These are phyloP conservation scores for Lasioglossum calceatum DNA, from an alignment of 2,888 invertebrate species.

Conservation along the genomic window DNA sequence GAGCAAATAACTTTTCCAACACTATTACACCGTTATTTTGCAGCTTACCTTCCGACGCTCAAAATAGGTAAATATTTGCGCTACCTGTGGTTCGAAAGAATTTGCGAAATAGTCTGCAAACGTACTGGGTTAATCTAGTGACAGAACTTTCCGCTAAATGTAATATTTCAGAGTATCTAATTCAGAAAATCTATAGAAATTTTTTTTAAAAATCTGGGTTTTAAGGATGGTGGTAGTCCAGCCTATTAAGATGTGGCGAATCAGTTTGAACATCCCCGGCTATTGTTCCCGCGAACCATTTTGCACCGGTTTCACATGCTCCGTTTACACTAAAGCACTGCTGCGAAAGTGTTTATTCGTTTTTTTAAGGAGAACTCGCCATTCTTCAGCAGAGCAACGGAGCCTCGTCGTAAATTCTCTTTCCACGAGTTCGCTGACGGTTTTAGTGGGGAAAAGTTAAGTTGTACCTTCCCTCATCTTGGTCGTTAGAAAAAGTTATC, in stretches of 20 bases:
- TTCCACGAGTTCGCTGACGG: slow-evolving; percentile 48
- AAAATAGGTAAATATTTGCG: background rate
- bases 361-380: slow-evolving; percentile 33
- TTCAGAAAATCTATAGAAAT: too few relatives aligned
- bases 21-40: background rate
- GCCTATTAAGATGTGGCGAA: background rate
- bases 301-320: background rate
- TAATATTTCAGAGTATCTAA: background rate
- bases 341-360: slow-evolving; percentile 44
- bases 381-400: slow-evolving; percentile 34
- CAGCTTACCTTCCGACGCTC: background rate
- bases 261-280: slow-evolving; percentile 16
- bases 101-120: background rate
- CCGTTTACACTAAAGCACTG: slow-evolving; percentile 3
- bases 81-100: background rate
- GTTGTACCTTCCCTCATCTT: slow-evolving; percentile 34
- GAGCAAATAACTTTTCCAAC: background rate
- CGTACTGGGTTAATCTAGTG: background rate
- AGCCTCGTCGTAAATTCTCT: slow-evolving; percentile 37
- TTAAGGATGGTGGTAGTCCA: background rate
- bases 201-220: background rate
- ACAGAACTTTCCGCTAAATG: background rate
- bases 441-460: slow-evolving; percentile 43
- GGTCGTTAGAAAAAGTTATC: slow-evolving; percentile 34
- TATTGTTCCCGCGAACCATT: slow-evolving; percentile 2